phyloP scores from a whole-genome alignment of 2,888 invertebrate genomes.

The Drosophila anomelani region DNA sequence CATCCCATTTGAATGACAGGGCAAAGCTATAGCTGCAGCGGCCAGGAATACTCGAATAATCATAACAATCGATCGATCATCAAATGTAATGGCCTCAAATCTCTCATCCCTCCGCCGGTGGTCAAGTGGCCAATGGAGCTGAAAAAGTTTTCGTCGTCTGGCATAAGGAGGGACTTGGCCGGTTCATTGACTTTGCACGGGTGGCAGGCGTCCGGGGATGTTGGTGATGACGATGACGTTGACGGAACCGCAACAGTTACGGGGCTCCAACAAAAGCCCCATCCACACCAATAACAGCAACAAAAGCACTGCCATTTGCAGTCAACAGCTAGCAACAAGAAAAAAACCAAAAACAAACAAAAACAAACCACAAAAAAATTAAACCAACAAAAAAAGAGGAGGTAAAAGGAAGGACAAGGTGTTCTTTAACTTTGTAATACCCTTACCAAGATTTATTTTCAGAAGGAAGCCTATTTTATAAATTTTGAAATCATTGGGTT shows the following conservation, averaged over 20 bases:
- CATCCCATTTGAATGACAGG: slow-evolving; percentile 21
- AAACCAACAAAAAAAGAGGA: slow-evolving; percentile 26
- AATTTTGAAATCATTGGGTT: not conserved
- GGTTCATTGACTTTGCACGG: slow-evolving; percentile 42
- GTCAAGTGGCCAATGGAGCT: slow-evolving; percentile 45
- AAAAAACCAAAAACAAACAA: slow-evolving; percentile 45
- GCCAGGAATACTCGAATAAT: slow-evolving; percentile 14
- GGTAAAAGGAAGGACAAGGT: slow-evolving; percentile 8
- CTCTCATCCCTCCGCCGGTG: slow-evolving; percentile 1
- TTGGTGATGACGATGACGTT: slow-evolving; percentile 19
- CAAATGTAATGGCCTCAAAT: slow-evolving; percentile 34
- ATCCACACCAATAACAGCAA: slow-evolving; percentile 27
- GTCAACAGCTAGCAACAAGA: slow-evolving; percentile 40
- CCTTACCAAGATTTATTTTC: not conserved
- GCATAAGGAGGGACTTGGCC: slow-evolving; percentile 17
- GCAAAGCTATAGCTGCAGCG: slow-evolving; percentile 8
- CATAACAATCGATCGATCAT: slow-evolving; percentile 41
- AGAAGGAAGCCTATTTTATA: not conserved
- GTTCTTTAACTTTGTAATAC: not conserved
- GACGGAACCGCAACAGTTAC: slow-evolving; percentile 62
- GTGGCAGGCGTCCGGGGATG: slow-evolving; percentile 15
- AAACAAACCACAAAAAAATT: slow-evolving; percentile 59
- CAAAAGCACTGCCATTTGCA: slow-evolving; percentile 57
- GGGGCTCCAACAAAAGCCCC: slow-evolving; percentile 17
- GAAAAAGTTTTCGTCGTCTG: slow-evolving; percentile 18